A percentile compares a stretch with the other conserved stretches of the same genome.
Evolutionary conservation across 1,140 invertebrate genomes (phyloP).

Genomic region (Nomia melanderi): DNA sequence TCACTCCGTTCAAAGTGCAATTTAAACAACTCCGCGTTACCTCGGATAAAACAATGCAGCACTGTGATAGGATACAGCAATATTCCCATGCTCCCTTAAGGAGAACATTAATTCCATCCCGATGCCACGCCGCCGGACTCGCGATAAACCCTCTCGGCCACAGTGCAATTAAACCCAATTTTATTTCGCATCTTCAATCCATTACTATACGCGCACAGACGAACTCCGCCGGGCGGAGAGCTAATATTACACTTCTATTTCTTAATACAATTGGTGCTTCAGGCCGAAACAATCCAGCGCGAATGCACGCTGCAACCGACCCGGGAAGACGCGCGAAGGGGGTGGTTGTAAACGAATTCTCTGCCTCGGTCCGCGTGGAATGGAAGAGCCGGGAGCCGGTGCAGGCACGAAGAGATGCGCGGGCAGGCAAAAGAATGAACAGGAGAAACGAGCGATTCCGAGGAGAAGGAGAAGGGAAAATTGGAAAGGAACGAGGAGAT

Average conservation of each 20-base stretch:
- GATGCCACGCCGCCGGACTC: too few species aligned
- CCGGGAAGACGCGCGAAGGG: slow-evolving; percentile 45
- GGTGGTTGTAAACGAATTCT: slow-evolving; percentile 61
- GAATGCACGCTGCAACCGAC: slow-evolving; percentile 31
- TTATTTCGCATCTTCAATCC: too few species aligned
- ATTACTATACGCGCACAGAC: not conserved
- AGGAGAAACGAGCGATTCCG: too few species aligned
- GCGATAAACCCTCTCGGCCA: too few species aligned
- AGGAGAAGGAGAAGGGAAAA: not conserved
- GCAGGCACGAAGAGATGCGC: not conserved
- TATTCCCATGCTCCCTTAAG: too few species aligned
- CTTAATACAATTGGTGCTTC: not conserved
- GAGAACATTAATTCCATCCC: too few species aligned
- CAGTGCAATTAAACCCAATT: too few species aligned
- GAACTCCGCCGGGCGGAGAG: not conserved
- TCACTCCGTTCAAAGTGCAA: too few species aligned
- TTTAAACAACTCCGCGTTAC: too few species aligned
- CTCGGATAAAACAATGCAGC: too few species aligned
- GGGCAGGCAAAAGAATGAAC: not conserved
- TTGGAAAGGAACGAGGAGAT: not conserved
- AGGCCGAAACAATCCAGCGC: not conserved
- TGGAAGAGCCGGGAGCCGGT: slow-evolving; percentile 7
- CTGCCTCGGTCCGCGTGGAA: slow-evolving; percentile 11
- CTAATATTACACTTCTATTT: not conserved
- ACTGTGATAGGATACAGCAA: too few species aligned